Conservation (phyloP, 1,140 invertebrate species). For the Vanessa atalanta region DNA sequence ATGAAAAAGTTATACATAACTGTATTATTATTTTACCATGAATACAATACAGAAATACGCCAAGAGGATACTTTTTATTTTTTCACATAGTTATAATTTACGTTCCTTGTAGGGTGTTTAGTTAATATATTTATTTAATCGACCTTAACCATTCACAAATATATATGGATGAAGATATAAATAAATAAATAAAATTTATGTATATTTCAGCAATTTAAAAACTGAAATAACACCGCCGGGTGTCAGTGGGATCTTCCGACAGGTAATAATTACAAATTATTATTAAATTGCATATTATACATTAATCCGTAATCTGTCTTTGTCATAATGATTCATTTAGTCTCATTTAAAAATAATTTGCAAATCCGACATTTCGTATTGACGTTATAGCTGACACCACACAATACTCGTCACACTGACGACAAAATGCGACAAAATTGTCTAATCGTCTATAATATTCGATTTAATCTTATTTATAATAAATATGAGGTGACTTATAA, state of each 20-base stretch:
- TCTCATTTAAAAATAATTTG: not conserved
- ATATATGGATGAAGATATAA: too few species aligned
- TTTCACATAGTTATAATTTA: too few species aligned
- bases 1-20: too few species aligned
- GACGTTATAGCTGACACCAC: not conserved
- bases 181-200: not conserved
- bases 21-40: too few species aligned
- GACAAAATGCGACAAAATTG: not conserved
- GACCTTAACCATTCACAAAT: too few species aligned
- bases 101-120: too few species aligned
- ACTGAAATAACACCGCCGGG: constrained; percentile 45
- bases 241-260: constrained; percentile 48
- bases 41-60: too few species aligned
- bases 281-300: not conserved
- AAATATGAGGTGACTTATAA: too few species aligned
- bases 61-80: too few species aligned
- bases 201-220: constrained; percentile 44
- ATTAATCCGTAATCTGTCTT: not conserved
- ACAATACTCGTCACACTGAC: not conserved
- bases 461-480: too few species aligned
- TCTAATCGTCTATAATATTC: not conserved
- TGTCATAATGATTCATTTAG: not conserved
- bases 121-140: too few species aligned
- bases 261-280: constrained; percentile 41
- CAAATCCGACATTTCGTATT: not conserved